A percentile compares a stretch with the other conserved stretches of the same genome.
Conservation (phyloP, 2,888 invertebrate genomes). For the Mimumesa dahlbomi region DNA sequence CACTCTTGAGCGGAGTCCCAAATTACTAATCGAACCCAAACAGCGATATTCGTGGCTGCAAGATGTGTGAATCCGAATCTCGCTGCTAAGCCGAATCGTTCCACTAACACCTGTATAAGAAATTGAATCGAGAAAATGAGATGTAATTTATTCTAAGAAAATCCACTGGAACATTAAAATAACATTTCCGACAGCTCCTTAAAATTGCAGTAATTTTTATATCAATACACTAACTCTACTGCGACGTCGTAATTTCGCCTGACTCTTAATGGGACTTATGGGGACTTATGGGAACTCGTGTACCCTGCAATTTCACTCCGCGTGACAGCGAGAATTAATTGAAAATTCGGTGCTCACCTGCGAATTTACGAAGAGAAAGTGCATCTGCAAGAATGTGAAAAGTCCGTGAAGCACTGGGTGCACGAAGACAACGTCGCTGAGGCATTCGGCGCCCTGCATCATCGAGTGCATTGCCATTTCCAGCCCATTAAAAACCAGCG, state of each 20-base stretch:
- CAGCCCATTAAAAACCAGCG: constrained; percentile 82
- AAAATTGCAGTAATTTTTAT: too few species aligned
- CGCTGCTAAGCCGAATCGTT: constrained; percentile 81
- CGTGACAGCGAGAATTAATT: too few species aligned
- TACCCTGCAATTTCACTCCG: too few species aligned
- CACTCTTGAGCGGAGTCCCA: constrained; percentile 82
- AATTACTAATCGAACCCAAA: constrained; percentile 82
- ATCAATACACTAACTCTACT: too few species aligned
- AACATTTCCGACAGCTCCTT: too few species aligned
- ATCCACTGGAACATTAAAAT: too few species aligned
- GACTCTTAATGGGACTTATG: too few species aligned
- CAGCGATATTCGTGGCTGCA: constrained; percentile 82
- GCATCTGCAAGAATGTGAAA: constrained; percentile 83
- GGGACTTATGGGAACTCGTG: too few species aligned
- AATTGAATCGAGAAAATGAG: too few species aligned
- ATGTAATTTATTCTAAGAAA: too few species aligned
- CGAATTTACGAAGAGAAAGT: constrained; percentile 83
- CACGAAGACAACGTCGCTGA: constrained; percentile 81
- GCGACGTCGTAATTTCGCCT: too few species aligned
- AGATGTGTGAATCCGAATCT: constrained; percentile 82
- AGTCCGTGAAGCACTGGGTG: constrained; percentile 83
- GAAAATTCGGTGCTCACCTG: constrained; percentile 80
- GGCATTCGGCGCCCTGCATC: constrained; percentile 81
- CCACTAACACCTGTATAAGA: constrained; percentile 82
- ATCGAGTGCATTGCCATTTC: constrained; percentile 83